Evolutionary conservation across 2,113 vertebrate species (phyloP).

Genomic region (Eptesicus fuscus): DNA sequence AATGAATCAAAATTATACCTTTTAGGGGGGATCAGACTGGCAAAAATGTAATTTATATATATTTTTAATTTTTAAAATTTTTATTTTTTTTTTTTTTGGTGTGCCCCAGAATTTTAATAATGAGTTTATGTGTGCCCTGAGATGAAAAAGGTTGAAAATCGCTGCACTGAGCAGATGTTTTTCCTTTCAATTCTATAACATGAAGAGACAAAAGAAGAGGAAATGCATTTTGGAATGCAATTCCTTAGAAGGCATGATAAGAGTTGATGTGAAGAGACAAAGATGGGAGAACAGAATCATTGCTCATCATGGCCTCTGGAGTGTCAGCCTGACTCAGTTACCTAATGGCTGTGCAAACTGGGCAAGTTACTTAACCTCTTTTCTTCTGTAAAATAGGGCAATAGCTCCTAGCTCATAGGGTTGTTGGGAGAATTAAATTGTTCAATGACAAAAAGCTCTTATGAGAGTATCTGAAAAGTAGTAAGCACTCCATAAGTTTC

Average conservation of each 20-base stretch:
- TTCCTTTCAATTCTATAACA: slow-evolving; percentile 26
- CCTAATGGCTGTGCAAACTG: background rate
- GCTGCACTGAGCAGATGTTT: slow-evolving; percentile 28
- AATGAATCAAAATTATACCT: background rate
- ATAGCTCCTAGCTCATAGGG: background rate
- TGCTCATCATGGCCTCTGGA: background rate
- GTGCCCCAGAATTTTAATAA: background rate
- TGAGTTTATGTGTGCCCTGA: background rate
- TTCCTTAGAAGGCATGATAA: background rate
- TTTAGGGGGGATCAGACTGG: background rate
- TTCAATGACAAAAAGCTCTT: background rate
- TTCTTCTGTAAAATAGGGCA: background rate
- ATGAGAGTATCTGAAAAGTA: background rate
- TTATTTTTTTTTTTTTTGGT: background rate
- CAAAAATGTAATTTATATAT: background rate
- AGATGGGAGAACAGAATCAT: background rate
- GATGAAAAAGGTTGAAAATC: background rate
- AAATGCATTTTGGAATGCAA: slow-evolving; percentile 12
- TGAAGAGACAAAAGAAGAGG: background rate
- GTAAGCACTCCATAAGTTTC: background rate
- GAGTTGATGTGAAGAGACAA: background rate
- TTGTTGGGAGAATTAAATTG: background rate
- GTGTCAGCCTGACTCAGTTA: background rate
- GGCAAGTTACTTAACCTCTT: background rate
- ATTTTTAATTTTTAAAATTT: no score